Base-by-base conservation (phyloP, 2,797 vertebrate species). In the Rhynchonycteris naso region DNA sequence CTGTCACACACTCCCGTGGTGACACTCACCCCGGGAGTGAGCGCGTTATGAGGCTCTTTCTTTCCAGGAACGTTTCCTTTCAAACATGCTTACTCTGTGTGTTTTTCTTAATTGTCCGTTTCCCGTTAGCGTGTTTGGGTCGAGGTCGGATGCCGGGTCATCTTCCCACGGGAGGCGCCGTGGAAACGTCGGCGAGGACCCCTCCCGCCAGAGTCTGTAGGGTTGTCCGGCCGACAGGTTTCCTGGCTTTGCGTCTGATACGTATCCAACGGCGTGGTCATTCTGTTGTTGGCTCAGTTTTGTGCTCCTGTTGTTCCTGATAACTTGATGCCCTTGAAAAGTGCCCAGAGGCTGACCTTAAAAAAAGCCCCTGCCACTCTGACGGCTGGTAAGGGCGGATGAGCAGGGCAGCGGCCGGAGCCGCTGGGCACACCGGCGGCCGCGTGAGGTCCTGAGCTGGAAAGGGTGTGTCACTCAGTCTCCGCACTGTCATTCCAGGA, bases 401-500 rank as follows among this genome's bases (percentile, higher is more conserved):
- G 16, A 8, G 1, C 7, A 16, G 66, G 38, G 43, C 7, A 16
- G 26, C 0, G 1, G 2, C 8, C 11, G 4, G 16, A 21, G 72
- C 72, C 8, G 5, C 28, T 2, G 47, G 71, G 16, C 3, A 6
- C 69, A 22, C 24, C 15, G 9, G 47, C 3, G 2, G 28, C 13
- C 6, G 28, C 16, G 1, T 26, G 30, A 16, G 26, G 19, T 2
- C 72, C 72, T 5, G 9, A 11, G 24, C 4, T 1, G n/a, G 63
- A 65, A 8, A 15, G 4, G 50, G 26, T 1, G 0, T 24, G 47
- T 88, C 13, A 66, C 4, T 74, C 1, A 12, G 35, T 79, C 76
- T 87, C 47, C 54, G 82, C 96, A 26, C 38, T 33, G 83, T 94
- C 85, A 1, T 88, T 97, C 43, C 76, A 98, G 98, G 96, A 99